Evolutionary conservation across 92 coral and sea anemone species (phyloP).

Genomic region (Siderastrea siderea): DNA sequence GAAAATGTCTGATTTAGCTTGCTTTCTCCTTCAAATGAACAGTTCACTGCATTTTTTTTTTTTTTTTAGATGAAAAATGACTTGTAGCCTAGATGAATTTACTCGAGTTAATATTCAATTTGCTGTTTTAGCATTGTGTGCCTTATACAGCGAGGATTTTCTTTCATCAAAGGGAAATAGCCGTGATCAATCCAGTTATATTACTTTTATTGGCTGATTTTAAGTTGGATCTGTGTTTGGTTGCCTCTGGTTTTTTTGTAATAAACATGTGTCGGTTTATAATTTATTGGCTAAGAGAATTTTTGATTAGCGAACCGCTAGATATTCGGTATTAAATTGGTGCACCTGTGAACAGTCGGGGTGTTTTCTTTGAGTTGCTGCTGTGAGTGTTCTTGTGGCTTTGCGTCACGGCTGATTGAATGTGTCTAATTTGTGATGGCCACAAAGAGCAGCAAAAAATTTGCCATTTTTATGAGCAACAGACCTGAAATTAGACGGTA

Average conservation of each 20-base stretch:
- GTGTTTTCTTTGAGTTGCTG: neutral
- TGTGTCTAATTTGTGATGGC: neutral
- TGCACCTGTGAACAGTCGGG: conserved; percentile 22
- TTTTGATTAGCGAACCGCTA: conserved; percentile 24
- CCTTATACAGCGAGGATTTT: conserved; percentile 5
- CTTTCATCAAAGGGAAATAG: neutral
- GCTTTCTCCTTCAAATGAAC: neutral
- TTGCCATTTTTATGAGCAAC: neutral
- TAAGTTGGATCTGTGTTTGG: neutral
- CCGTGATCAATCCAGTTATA: neutral
- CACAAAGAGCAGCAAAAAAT: neutral
- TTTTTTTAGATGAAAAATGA: conserved; percentile 7
- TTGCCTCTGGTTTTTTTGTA: neutral
- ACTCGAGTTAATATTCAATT: neutral
- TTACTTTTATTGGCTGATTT: conserved; percentile 4
- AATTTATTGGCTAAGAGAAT: conserved; percentile 23
- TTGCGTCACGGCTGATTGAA: conserved; percentile 35
- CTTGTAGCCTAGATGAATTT: no score
- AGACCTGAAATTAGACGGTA: neutral
- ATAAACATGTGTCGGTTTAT: conserved; percentile 8
- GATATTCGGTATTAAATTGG: neutral
- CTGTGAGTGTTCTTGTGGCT: conserved; percentile 1
- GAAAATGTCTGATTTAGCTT: neutral
- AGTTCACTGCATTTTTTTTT: neutral
- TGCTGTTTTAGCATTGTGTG: neutral